These are phyloP conservation scores for Hyposoter didymator DNA, from an alignment of 2,888 invertebrate species.

Conservation along the genomic window DNA sequence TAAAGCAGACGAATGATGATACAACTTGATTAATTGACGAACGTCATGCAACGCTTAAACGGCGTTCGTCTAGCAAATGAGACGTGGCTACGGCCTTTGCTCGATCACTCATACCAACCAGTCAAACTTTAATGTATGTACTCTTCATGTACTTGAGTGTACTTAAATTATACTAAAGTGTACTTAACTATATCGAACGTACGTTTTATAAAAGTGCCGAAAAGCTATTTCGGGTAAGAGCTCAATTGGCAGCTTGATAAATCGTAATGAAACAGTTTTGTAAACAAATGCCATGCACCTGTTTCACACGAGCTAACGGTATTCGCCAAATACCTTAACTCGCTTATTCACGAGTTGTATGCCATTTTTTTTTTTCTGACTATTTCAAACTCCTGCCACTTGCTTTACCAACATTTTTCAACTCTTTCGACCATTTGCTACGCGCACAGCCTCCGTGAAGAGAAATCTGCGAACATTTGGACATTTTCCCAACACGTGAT, in stretches of 20 bases:
- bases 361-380: background rate
- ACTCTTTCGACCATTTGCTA: background rate
- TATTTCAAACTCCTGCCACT: background rate
- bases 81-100: constrained; percentile 60
- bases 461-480: background rate
- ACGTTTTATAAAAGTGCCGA: constrained; percentile 21
- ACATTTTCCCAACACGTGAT: background rate
- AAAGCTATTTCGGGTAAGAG: constrained; percentile 9
- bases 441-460: background rate
- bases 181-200: background rate
- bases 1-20: constrained; percentile 81
- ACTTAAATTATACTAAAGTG: background rate
- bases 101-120: constrained; percentile 63
- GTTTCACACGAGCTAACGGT: constrained; percentile 1
- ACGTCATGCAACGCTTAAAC: constrained; percentile 83
- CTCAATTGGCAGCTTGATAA: constrained; percentile 25
- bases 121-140: constrained; percentile 30
- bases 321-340: background rate
- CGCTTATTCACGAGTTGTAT: background rate
- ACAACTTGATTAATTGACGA: constrained; percentile 83
- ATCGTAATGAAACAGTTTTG: background rate
- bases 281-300: background rate
- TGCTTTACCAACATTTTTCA: background rate
- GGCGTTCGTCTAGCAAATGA: constrained; percentile 76
- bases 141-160: constrained; percentile 26